Conservation (phyloP, 1,140 invertebrate species). For the Lanistes nyassanus region DNA sequence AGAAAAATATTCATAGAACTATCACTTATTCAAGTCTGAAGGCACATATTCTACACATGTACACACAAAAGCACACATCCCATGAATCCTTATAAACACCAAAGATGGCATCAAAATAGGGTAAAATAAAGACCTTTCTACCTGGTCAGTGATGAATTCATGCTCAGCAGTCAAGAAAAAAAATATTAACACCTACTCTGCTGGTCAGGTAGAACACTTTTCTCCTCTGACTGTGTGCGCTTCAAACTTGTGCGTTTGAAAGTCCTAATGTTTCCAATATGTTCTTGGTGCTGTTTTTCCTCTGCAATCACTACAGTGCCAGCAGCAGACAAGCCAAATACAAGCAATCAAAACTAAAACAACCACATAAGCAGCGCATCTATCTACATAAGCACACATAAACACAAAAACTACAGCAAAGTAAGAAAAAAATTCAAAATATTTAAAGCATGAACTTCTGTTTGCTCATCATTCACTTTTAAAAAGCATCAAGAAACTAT, state of each 20-base stretch:
- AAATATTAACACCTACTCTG: constrained; percentile 74
- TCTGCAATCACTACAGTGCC: constrained; percentile 36
- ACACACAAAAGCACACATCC: too few relatives aligned
- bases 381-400: neutral
- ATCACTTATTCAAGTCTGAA: too few relatives aligned
- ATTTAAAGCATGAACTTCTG: too few relatives aligned
- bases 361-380: neutral
- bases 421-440: constrained; percentile 2
- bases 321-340: constrained; percentile 20
- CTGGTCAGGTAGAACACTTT: constrained; percentile 86
- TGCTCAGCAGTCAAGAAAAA: neutral
- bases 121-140: too few relatives aligned
- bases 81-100: too few relatives aligned
- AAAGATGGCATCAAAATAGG: too few relatives aligned
- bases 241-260: constrained; percentile 81
- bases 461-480: too few relatives aligned
- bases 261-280: constrained; percentile 60
- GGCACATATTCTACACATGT: too few relatives aligned
- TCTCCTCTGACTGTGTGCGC: constrained; percentile 85
- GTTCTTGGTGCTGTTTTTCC: constrained; percentile 45
- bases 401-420: neutral
- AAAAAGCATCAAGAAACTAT: too few relatives aligned
- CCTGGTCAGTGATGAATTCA: too few relatives aligned
- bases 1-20: too few relatives aligned
- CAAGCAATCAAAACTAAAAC: constrained; percentile 21